Conservation (phyloP, 2,797 vertebrate species). For the Botia almorhae region DNA sequence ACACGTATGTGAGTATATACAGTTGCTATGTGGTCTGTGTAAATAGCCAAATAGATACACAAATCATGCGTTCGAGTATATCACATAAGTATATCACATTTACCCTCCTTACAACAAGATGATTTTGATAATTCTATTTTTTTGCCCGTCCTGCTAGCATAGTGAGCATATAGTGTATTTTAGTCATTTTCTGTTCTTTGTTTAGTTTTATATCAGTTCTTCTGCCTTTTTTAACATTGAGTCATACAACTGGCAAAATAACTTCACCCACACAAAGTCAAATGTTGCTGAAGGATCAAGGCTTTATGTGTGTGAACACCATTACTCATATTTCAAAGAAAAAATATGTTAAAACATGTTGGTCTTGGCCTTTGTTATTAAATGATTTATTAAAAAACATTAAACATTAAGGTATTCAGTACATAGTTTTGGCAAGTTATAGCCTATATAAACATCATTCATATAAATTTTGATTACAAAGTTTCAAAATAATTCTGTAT, state of each 20-base stretch:
- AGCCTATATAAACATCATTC: neutral
- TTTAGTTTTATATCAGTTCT: neutral
- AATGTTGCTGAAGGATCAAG: neutral
- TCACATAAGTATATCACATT: neutral
- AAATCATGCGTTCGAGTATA: neutral
- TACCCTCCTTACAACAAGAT: neutral
- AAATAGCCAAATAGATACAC: neutral
- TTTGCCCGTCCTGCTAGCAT: neutral
- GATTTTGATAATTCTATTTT: neutral
- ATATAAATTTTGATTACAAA: too few species aligned
- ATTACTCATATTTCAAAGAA: neutral
- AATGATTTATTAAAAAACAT: neutral
- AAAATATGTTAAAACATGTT: neutral
- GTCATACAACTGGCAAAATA: constrained; percentile 10
- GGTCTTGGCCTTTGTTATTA: neutral
- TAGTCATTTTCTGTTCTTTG: neutral
- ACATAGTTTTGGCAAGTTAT: neutral
- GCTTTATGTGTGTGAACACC: neutral
- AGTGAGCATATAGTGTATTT: neutral
- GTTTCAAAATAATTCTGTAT: too few species aligned
- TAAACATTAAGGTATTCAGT: neutral
- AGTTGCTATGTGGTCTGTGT: neutral
- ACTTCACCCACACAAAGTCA: constrained; percentile 2
- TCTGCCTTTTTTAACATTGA: neutral
- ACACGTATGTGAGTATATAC: neutral